Evolutionary conservation across 2,888 invertebrate species (phyloP).

Genomic region (Stratiomys singularior): DNA sequence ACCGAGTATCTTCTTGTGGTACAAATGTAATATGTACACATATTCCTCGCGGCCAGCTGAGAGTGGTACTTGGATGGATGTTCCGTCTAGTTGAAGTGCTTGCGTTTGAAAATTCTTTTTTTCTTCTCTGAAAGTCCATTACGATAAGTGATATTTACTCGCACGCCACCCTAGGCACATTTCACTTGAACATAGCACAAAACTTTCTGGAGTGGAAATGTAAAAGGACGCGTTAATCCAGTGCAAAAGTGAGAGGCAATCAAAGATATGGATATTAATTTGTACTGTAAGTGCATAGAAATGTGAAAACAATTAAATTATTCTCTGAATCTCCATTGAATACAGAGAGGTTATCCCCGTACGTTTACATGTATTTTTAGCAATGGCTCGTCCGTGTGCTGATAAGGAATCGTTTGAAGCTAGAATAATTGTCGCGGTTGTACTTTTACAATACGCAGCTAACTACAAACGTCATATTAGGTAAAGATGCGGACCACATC

Average conservation of each 20-base stretch:
- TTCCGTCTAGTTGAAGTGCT: slow-evolving; percentile 33
- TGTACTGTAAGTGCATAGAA: too few species aligned
- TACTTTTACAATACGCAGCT: too few species aligned
- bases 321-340: too few species aligned
- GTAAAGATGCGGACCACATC: too few species aligned
- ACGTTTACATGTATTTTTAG: too few species aligned
- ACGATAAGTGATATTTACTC: slow-evolving; percentile 45
- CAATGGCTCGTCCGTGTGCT: too few species aligned
- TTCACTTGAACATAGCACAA: slow-evolving; percentile 17
- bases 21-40: slow-evolving; percentile 13
- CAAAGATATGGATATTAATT: slow-evolving; percentile 10
- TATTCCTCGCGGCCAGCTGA: slow-evolving; percentile 31
- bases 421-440: too few species aligned
- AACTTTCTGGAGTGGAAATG: neutral
- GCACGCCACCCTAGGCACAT: slow-evolving; percentile 29
- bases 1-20: neutral
- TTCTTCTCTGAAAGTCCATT: slow-evolving; percentile 38
- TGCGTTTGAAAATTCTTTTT: slow-evolving; percentile 22
- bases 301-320: too few species aligned
- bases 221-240: slow-evolving; percentile 9
- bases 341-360: too few species aligned
- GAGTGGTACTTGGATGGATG: neutral
- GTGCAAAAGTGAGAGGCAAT: neutral
- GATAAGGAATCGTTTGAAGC: too few species aligned
- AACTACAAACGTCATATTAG: too few species aligned